Evolutionary conservation across 2,888 invertebrate species (phyloP), one percentile per base, ranked within the genome.

Genomic region (Lobophora halterata): DNA sequence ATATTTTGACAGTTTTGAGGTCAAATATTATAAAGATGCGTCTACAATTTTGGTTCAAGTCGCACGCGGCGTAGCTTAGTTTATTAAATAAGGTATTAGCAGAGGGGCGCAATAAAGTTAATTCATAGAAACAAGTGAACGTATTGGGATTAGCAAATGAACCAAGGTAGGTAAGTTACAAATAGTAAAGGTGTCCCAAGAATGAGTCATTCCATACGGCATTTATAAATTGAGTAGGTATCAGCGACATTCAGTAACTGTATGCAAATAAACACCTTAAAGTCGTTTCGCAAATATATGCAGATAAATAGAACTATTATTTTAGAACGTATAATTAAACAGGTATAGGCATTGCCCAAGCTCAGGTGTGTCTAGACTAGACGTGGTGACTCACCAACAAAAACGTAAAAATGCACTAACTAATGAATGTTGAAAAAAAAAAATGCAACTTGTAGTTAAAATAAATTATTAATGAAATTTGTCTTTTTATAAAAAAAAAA

Each of bases 241-340:
- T 26, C 16, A 3, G 18, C 18, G 8, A 27, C 23, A 8, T 26
- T 27, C 24, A 21, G 26, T 31, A 16, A 40, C 35, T 29, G 1
- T 44, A 57, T 55, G 58, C 48, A 55, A 59, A 67, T 55, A 43
- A 46, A 53, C 49, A 37, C 42, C 51, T 46, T 27, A 41, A 51
- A 48, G 54, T 46, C 33, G 17, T 31, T 32, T 45, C 40, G 32
- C 30, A 46, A 46, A 59, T 59, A 55, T 56, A 54, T 54, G 49
- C 45, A 47, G 41, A 56, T 62, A 58, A 61, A 55, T 44, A 49
- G 42, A 50, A 46, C 51, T 54, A 60, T 61, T 56, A 53, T 45
- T 40, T 52, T 47, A 55, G 49, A 49, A 49, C 44, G 41, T 48
- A 54, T 58, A 50, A 48, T 48, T 49, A 49, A 36, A 47, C 24